phyloP scores from a whole-genome alignment of 2,113 vertebrate species.

The Lichenostomus cassidix region DNA sequence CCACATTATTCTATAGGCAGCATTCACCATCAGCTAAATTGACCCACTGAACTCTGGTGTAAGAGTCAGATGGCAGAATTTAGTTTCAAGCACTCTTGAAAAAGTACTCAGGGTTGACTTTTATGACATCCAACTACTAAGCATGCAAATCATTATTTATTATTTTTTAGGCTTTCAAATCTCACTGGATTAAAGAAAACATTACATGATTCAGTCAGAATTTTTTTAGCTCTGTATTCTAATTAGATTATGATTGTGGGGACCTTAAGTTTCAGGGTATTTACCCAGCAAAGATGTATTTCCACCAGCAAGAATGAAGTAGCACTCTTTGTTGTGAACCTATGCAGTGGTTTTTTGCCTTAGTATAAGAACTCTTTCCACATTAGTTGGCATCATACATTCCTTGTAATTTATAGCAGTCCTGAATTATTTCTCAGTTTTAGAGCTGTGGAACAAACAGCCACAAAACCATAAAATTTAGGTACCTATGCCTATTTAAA shows the following conservation, averaged over 20 bases:
- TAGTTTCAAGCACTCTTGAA: background rate
- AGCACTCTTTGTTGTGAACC: background rate
- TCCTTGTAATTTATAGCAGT: background rate
- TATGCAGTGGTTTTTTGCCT: background rate
- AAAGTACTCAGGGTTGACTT: background rate
- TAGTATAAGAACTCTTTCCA: background rate
- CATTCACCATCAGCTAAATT: background rate
- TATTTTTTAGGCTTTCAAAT: background rate
- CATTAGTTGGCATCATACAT: background rate
- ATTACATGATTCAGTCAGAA: background rate
- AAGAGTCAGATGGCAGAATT: background rate
- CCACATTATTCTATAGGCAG: background rate
- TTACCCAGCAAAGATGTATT: background rate
- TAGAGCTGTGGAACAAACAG: background rate
- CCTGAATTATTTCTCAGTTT: background rate
- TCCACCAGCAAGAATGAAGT: background rate
- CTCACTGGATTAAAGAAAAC: background rate
- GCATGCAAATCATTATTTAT: constrained; percentile 4
- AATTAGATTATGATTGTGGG: background rate
- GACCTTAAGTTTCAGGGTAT: background rate
- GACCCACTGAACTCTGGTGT: background rate
- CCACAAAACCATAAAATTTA: background rate
- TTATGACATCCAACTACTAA: background rate
- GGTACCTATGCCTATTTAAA: background rate
- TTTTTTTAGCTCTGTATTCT: background rate